Percentiles rank a stretch among this genome's conserved stretches.
These are phyloP conservation scores for Erebia epiphron DNA, from an alignment of 2,888 invertebrate species.

Conservation along the genomic window DNA sequence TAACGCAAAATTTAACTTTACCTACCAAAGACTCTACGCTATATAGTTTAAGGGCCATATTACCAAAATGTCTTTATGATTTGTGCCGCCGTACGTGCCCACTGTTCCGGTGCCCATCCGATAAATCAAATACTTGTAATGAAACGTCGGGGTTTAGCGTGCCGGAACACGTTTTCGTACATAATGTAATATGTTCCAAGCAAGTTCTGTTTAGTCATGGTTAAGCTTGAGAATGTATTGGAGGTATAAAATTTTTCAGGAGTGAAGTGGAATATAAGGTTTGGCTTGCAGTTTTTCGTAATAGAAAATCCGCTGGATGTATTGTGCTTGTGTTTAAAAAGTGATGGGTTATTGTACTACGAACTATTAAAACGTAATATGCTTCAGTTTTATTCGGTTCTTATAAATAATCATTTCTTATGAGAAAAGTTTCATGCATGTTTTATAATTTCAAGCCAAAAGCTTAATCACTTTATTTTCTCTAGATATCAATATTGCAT, in stretches of 20 bases:
- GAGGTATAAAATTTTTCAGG: constrained; percentile 46
- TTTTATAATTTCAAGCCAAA: no score
- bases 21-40: background rate
- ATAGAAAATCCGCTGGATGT: background rate
- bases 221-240: constrained; percentile 38
- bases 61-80: constrained; percentile 17
- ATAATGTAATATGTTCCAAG: constrained; percentile 50
- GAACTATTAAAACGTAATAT: no score
- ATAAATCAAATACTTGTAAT: constrained; percentile 78
- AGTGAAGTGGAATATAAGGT: constrained; percentile 36
- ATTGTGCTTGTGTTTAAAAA: background rate
- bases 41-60: constrained; percentile 16
- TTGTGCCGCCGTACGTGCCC: constrained; percentile 50
- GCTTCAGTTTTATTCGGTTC: no score
- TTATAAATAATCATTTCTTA: no score
- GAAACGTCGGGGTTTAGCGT: constrained; percentile 63
- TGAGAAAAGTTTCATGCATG: no score
- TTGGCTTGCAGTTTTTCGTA: constrained; percentile 23
- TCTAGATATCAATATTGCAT: no score
- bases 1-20: background rate
- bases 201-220: constrained; percentile 41
- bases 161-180: constrained; percentile 47
- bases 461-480: no score
- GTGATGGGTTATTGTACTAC: background rate
- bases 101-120: constrained; percentile 56